These are phyloP conservation scores for Patella caerulea DNA, from an alignment of 2,888 invertebrate genomes.

Conservation along the genomic window DNA sequence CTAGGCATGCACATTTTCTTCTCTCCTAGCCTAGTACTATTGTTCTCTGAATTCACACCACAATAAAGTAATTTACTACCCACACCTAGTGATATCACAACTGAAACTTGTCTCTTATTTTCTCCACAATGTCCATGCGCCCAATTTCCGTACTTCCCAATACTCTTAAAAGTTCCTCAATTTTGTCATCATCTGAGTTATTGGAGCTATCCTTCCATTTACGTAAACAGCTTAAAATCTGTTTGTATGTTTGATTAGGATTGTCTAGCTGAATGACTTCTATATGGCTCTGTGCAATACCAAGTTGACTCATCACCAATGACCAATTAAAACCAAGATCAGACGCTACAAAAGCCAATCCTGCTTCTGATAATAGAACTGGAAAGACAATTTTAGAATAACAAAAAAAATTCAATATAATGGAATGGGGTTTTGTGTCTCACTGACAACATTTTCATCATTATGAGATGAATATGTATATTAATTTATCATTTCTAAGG, in stretches of 20 bases:
- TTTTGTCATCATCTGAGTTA: conserved; percentile 25
- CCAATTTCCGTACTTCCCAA: conserved; percentile 34
- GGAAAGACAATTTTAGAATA: neutral
- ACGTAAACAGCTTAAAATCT: conserved; percentile 43
- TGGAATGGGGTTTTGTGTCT: too few relatives aligned
- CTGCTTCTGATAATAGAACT: conserved; percentile 55
- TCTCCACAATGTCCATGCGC: conserved; percentile 32
- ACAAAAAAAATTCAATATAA: too few relatives aligned
- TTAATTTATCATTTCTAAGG: too few relatives aligned
- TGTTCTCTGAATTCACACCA: too few relatives aligned
- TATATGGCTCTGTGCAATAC: conserved; percentile 69
- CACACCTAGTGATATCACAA: too few relatives aligned
- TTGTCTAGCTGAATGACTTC: conserved; percentile 70
- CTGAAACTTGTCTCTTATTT: conserved; percentile 17
- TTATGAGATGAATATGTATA: too few relatives aligned
- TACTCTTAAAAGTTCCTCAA: conserved; percentile 41
- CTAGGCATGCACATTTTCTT: too few relatives aligned
- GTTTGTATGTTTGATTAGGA: conserved; percentile 42
- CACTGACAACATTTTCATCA: too few relatives aligned
- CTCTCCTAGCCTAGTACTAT: too few relatives aligned
- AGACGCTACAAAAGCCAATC: conserved; percentile 51
- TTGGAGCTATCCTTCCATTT: conserved; percentile 34
- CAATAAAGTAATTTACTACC: too few relatives aligned
- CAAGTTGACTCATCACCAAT: conserved; percentile 65
- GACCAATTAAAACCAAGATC: conserved; percentile 71